Evolutionary conservation across 2,113 vertebrate species (phyloP).

Genomic region (Corythornis cristatus): DNA sequence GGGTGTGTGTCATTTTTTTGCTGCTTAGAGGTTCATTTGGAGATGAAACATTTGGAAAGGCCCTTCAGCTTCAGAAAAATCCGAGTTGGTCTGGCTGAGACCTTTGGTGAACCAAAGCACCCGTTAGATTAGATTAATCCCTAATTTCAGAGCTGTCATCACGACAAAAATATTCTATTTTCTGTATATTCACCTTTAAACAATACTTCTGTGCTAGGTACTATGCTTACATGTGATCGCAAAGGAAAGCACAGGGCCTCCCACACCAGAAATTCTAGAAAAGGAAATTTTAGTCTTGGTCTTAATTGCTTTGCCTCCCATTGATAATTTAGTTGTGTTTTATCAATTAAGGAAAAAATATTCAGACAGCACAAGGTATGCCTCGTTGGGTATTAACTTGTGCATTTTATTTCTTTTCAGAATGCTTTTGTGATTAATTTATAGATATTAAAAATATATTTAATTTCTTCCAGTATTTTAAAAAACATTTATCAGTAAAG

Average conservation of each 20-base stretch:
- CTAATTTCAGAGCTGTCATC: neutral
- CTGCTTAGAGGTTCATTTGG: neutral
- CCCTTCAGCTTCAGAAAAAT: neutral
- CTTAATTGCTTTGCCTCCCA: neutral
- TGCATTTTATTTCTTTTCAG: neutral
- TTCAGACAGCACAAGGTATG: neutral
- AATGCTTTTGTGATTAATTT: neutral
- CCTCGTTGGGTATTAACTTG: neutral
- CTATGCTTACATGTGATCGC: neutral
- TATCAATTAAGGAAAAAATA: neutral
- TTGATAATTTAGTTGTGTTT: neutral
- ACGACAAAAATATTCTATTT: neutral
- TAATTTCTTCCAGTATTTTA: neutral
- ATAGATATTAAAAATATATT: fast-evolving
- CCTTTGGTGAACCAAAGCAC: neutral
- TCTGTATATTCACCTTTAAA: neutral
- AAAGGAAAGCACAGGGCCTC: neutral
- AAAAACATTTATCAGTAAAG: neutral
- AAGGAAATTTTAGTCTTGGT: neutral
- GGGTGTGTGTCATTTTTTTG: neutral
- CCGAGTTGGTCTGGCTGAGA: neutral
- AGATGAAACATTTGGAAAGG: neutral
- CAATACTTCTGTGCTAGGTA: neutral
- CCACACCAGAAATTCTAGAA: neutral
- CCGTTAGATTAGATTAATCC: neutral